Conservation (phyloP, 2,888 invertebrate genomes). For the Cryptocephalus primarius region DNA sequence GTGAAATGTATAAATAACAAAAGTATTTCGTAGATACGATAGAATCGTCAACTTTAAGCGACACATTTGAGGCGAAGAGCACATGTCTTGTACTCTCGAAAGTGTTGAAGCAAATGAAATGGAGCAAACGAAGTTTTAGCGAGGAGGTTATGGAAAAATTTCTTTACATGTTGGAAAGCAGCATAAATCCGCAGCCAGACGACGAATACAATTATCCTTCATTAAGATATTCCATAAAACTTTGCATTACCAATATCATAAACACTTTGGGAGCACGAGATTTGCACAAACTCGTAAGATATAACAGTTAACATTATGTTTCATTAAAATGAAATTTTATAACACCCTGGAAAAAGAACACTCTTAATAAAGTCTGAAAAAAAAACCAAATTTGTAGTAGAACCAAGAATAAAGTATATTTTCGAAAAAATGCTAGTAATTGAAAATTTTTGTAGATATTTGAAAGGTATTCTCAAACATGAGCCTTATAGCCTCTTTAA, state of each 20-base stretch:
- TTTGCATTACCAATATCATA: slow-evolving; percentile 43
- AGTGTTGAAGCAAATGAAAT: slow-evolving; percentile 38
- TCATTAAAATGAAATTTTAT: too few species aligned
- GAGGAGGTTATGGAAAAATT: slow-evolving; percentile 35
- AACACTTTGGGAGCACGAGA: slow-evolving; percentile 40
- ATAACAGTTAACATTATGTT: too few species aligned
- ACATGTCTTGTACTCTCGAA: slow-evolving; percentile 42
- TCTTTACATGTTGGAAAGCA: slow-evolving; percentile 39
- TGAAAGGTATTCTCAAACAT: too few species aligned
- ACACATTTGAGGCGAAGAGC: slow-evolving; percentile 35
- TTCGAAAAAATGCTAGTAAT: too few species aligned
- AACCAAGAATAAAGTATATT: too few species aligned
- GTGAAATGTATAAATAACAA: too few species aligned
- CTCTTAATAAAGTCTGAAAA: too few species aligned
- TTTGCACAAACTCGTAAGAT: slow-evolving; percentile 35
- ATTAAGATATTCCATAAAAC: slow-evolving; percentile 43
- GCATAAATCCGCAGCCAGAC: slow-evolving; percentile 25
- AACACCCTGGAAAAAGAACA: too few species aligned
- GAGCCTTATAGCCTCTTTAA: too few species aligned
- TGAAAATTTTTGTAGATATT: too few species aligned
- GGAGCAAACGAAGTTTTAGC: slow-evolving; percentile 23
- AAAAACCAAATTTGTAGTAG: too few species aligned
- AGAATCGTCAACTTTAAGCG: slow-evolving; percentile 13
- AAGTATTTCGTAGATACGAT: background rate
- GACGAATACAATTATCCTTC: slow-evolving; percentile 27